A percentile compares a stretch with the other conserved stretches of the same genome.
Evolutionary conservation across 30 jellyfish, hydroid and myxozoan genomes (phyloP).

Genomic region (Catostylus mosaicus): DNA sequence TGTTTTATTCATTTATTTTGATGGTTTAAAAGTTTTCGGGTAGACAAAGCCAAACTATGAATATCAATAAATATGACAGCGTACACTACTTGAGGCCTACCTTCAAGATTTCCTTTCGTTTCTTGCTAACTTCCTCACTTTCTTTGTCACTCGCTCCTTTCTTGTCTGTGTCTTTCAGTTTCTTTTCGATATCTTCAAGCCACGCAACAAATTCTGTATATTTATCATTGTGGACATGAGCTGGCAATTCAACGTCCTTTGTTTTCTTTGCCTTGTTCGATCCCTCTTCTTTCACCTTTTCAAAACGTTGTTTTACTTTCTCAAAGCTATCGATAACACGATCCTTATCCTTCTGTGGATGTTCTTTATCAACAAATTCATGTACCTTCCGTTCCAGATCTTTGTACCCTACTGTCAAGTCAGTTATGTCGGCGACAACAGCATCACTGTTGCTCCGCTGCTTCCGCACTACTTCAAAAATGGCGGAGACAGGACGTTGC

Average conservation of each 20-base stretch:
- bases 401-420: constrained; percentile 52
- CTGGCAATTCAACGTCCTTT: constrained; percentile 51
- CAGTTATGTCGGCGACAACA: constrained; percentile 47
- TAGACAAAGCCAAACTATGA: no score
- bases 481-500: constrained; percentile 80
- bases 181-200: constrained; percentile 63
- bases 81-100: constrained; percentile 17
- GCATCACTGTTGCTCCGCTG: constrained; percentile 60
- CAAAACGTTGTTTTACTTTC: constrained; percentile 64
- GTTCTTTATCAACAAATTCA: constrained; percentile 46
- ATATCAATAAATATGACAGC: no score
- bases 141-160: neutral
- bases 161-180: constrained; percentile 31
- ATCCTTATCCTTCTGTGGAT: constrained; percentile 61
- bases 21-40: no score
- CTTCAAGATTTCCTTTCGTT: constrained; percentile 42
- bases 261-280: constrained; percentile 43
- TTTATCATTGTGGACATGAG: constrained; percentile 42
- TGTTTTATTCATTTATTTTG: no score
- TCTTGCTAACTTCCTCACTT: constrained; percentile 6
- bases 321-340: constrained; percentile 40
- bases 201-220: constrained; percentile 46
- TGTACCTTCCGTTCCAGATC: constrained; percentile 58
- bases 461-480: constrained; percentile 63
- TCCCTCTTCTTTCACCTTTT: constrained; percentile 22